Base-by-base conservation (phyloP, 2,797 vertebrate genomes). In the Scolopax bukidnonensis region DNA sequence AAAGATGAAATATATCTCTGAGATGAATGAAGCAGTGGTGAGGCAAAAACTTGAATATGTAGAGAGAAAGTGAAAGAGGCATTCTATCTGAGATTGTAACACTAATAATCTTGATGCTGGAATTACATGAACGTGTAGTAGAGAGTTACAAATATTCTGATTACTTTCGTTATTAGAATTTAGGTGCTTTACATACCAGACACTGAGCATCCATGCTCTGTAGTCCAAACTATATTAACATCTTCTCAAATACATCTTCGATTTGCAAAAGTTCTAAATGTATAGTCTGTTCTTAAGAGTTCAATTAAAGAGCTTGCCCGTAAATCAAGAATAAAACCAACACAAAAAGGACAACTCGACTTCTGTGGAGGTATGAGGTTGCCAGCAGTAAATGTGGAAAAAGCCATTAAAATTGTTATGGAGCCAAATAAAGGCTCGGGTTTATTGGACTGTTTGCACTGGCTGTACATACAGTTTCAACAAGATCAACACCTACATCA, bases 251-350 rank as follows among this genome's bases (percentile, higher is more conserved):
- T 51, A 8, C 20, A 32, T 70, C 60, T 57, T 91, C 21, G 86
- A 6, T 84, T 87, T 68, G 59, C 38, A 75, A 91, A 68, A 18
- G 9, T 77, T 85, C 38, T 93, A 76, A 95, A 83, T 81, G 54
- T 38, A 57, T 6, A 7, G 14, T 56, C 54, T 91, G 38, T 87
- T 95, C 50, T 60, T 85, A 54, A 68, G 81, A 64, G 32, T 77
- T 67, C 56, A 64, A 4, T 80, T 70, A 85, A 89, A 82, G 45
- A 90, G 16, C 48, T 84, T 63, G 40, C 64, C 57, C 9, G 1
- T 89, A 92, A 94, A 96, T 89, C 75, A 92, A 48, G 64, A 92
- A 77, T 47, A 92, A 90, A 94, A 84, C 78, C 60, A 92, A 91
- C 71, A 74, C 30, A 91, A 79, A 79, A 79, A 83, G 40, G 51